Conservation (phyloP, 1,140 invertebrate genomes). For the Scylla paramamosain region DNA sequence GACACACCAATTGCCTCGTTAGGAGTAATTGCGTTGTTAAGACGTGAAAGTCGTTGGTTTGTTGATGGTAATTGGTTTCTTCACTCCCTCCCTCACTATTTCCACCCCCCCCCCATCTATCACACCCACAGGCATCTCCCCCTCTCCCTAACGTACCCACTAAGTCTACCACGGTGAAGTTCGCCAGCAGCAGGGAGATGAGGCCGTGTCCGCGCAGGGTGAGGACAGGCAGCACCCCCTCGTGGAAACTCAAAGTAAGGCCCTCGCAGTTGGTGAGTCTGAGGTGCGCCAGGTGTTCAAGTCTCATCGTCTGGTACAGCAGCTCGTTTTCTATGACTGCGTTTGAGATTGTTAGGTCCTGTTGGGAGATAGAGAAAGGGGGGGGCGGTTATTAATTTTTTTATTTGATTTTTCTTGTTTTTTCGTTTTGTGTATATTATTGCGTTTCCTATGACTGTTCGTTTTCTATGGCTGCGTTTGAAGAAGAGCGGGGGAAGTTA, state of each 20-base stretch:
- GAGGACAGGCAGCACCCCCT: constrained; percentile 80
- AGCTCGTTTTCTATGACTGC: constrained; percentile 79
- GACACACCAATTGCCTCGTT: neutral
- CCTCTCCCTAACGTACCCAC: constrained; percentile 70
- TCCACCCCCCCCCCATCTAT: no score
- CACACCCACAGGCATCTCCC: neutral
- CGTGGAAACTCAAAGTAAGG: constrained; percentile 79
- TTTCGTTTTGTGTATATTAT: no score
- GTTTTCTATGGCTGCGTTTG: no score
- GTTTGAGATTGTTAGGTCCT: constrained; percentile 78
- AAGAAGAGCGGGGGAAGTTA: no score
- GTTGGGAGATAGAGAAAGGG: neutral
- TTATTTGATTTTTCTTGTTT: neutral
- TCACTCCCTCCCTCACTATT: no score
- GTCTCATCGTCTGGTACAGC: constrained; percentile 79
- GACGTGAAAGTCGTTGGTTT: neutral
- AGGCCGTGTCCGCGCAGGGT: constrained; percentile 78
- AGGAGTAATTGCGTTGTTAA: neutral
- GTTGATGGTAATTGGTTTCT: neutral
- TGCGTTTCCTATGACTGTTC: no score
- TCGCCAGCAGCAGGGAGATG: constrained; percentile 79
- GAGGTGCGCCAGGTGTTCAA: constrained; percentile 78
- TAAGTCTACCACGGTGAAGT: constrained; percentile 78
- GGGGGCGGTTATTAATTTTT: neutral
- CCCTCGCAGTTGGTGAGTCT: constrained; percentile 79